Evolutionary conservation across 2,888 invertebrate species (phyloP).

Genomic region (Cabera pusaria): DNA sequence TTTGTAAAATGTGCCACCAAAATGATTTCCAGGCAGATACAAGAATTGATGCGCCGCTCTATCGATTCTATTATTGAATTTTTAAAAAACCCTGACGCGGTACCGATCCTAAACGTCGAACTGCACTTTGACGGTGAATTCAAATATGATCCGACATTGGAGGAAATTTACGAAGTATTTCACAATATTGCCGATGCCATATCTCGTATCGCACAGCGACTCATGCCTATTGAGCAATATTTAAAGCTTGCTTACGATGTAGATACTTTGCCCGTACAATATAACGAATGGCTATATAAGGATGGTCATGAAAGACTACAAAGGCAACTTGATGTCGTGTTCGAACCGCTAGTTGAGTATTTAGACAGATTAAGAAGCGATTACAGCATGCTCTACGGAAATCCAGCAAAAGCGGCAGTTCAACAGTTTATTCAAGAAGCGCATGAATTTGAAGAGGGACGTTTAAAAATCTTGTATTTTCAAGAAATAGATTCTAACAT

Average conservation of each 20-base stretch:
- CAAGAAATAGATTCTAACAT: constrained; percentile 84
- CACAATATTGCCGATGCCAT: constrained; percentile 83
- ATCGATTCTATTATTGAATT: constrained; percentile 84
- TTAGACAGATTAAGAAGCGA: constrained; percentile 74
- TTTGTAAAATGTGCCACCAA: constrained; percentile 72
- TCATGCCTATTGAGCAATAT: constrained; percentile 83
- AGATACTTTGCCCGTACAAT: constrained; percentile 81
- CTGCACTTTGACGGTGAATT: constrained; percentile 81
- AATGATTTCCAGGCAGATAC: constrained; percentile 83
- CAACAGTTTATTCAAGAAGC: constrained; percentile 73
- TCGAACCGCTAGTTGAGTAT: constrained; percentile 82
- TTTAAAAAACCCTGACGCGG: constrained; percentile 74
- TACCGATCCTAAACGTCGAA: constrained; percentile 85
- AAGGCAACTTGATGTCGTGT: constrained; percentile 77
- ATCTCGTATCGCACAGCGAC: constrained; percentile 79
- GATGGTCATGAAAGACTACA: constrained; percentile 79
- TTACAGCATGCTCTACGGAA: constrained; percentile 83
- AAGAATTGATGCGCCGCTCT: constrained; percentile 86
- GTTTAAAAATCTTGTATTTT: constrained; percentile 84
- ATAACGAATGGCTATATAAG: constrained; percentile 82
- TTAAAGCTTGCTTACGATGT: constrained; percentile 62
- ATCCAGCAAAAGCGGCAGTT: constrained; percentile 69
- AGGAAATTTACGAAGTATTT: constrained; percentile 81
- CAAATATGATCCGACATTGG: constrained; percentile 83
- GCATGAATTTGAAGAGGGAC: constrained; percentile 83